These are phyloP conservation scores for Triops cancriformis DNA, from an alignment of 1,140 invertebrate genomes.

Conservation along the genomic window DNA sequence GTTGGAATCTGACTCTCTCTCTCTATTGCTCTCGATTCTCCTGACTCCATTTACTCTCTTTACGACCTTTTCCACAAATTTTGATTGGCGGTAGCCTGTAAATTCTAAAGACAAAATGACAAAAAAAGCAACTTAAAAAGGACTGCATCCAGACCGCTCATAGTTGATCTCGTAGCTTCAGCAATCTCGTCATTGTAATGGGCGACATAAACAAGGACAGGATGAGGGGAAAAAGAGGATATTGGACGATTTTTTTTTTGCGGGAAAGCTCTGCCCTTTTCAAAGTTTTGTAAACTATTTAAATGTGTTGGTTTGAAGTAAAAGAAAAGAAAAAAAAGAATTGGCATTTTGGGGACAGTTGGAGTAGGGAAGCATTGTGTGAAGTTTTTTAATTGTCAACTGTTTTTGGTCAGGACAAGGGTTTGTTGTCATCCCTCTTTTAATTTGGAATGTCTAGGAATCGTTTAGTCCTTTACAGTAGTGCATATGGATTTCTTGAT, in stretches of 20 bases:
- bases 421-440: background rate
- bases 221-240: background rate
- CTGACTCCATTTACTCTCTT: background rate
- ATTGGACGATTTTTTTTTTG: background rate
- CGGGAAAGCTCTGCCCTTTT: background rate
- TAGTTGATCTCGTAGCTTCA: constrained; percentile 10
- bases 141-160: background rate
- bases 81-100: background rate
- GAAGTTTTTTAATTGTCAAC: background rate
- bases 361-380: background rate
- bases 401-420: background rate
- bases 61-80: background rate
- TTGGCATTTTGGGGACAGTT: background rate
- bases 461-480: background rate
- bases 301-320: background rate
- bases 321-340: background rate
- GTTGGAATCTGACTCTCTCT: constrained; percentile 3
- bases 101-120: background rate
- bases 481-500: constrained; percentile 5
- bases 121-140: background rate
- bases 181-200: constrained; percentile 9
- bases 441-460: background rate
- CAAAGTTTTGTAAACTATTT: background rate
- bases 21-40: background rate
- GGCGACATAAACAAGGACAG: background rate